Evolutionary conservation across 2,113 vertebrate species (phyloP).

Genomic region (Oreochromis aureus): DNA sequence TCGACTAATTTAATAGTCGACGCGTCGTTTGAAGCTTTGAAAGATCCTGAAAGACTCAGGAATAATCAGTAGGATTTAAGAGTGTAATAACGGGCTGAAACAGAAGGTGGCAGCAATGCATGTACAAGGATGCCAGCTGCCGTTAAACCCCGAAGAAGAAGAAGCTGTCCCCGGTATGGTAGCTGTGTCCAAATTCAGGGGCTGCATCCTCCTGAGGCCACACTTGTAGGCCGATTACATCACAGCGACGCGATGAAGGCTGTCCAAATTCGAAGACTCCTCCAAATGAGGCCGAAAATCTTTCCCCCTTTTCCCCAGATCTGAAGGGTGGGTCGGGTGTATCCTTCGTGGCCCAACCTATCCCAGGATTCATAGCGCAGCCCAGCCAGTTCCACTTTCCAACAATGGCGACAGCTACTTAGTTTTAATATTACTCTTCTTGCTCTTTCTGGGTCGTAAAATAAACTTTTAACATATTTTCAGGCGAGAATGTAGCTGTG

Average conservation of each 20-base stretch:
- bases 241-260: not conserved
- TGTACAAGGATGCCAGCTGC: not conserved
- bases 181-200: not conserved
- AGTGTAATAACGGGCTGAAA: not conserved
- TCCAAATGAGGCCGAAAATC: not conserved
- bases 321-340: not conserved
- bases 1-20: not conserved
- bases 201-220: not conserved
- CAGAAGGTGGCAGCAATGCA: not conserved
- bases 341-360: not conserved
- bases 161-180: fast-evolving
- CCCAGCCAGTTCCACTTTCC: not conserved
- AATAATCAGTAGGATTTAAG: fast-evolving
- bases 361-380: not conserved
- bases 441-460: fast-evolving
- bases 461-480: not conserved
- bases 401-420: fast-evolving
- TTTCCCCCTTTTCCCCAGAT: not conserved
- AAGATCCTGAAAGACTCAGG: fast-evolving
- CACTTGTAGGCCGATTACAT: not conserved
- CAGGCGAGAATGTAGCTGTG: not conserved
- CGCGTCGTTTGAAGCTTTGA: fast-evolving
- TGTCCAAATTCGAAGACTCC: not conserved
- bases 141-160: not conserved
- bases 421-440: not conserved